Conservation (phyloP, 2,113 vertebrate genomes). For the Erythrocercus mccallii region DNA sequence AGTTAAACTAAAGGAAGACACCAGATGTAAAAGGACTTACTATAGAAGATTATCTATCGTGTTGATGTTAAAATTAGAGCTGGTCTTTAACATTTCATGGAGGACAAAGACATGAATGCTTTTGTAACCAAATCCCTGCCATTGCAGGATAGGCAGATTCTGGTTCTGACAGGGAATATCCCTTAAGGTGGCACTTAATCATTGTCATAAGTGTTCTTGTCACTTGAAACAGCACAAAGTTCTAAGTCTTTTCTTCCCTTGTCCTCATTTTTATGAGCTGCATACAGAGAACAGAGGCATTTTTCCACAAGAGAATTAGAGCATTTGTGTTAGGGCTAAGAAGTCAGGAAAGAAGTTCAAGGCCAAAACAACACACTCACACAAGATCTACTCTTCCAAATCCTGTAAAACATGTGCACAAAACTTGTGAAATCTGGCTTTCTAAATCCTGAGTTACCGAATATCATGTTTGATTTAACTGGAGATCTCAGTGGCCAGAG, state of each 20-base stretch:
- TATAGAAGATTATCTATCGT: background rate
- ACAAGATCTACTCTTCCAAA: background rate
- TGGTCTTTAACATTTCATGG: background rate
- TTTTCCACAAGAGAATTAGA: background rate
- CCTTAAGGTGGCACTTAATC: background rate
- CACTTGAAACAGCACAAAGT: background rate
- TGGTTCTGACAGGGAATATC: background rate
- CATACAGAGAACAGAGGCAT: background rate
- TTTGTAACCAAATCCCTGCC: background rate
- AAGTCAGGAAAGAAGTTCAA: background rate
- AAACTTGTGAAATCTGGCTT: background rate
- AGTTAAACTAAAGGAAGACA: background rate
- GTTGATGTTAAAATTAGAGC: background rate
- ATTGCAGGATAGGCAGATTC: fast-evolving
- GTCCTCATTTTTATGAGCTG: background rate
- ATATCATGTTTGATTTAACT: background rate
- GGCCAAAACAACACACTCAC: background rate
- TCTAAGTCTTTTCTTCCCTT: background rate
- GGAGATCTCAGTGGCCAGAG: background rate
- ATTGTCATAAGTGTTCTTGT: background rate
- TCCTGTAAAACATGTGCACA: background rate
- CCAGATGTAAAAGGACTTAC: background rate
- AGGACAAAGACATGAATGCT: background rate
- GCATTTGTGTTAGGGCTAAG: background rate
- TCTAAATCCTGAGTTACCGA: background rate